Base-by-base conservation (phyloP, 30 jellyfish, hydroid and myxozoan genomes). In the Sanderia malayensis region DNA sequence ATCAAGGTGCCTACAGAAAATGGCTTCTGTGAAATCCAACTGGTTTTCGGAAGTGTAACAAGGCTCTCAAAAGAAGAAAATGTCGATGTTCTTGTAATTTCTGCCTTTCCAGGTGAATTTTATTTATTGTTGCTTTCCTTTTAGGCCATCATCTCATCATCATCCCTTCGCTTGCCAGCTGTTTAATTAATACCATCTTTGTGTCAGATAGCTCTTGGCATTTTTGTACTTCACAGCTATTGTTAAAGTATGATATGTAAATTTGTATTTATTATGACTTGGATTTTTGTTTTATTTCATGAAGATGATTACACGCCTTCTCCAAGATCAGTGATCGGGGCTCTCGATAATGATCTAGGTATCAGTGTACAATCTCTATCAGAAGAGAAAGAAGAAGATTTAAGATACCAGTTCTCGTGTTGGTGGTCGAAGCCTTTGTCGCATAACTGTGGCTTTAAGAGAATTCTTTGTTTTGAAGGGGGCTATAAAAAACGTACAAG, bases 381-480 rank as follows among this genome's bases (percentile, higher is more conserved):
- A 23, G 23, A 25, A 0, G 83, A 82, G 63, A 82, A 71, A 68
- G 87, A 82, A 61, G 94, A 82, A 44, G 94, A 82, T 41, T 76
- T 82, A 22, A 52, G 94, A 25, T 18, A 20, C 0, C 23, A 65
- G 49, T 71, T 82, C 70, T 82, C 94, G 29, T 82, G 94, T 27
- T 82, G 94, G 94, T 82, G 94, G 94, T 71, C 87, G 22, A 82
- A 71, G 45, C 75, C 65, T n/a, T 71, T 82, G 1, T 83, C 94
- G 22, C 71, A 58, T 18, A 45, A 22, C 19, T 23, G 1, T 1
- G 49, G 70, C 44, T 71, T 82, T 26, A 62, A 71, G 37, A 63
- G 94, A 53, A 61, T 82, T 13, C 53, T 82, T 22, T 82, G 94
- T 61, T 82, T 82, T 82, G 94, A 82, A 61, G 94, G 94, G 30